Percentiles rank a stretch among this genome's conserved stretches.
phyloP scores from a whole-genome alignment of 2,888 invertebrate genomes.

The Liopterus haemorrhoidalis region DNA sequence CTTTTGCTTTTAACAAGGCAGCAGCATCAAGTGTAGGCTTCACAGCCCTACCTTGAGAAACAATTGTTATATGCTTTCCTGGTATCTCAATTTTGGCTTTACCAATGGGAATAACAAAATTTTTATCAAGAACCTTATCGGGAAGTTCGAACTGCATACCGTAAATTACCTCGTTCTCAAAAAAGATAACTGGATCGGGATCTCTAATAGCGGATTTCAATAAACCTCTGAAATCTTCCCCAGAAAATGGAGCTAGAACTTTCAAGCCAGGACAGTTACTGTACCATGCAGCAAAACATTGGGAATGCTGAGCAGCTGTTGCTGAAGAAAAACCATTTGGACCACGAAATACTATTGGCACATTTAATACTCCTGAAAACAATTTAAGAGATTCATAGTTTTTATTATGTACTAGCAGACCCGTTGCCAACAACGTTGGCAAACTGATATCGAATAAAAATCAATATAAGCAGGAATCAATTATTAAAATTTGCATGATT shows the following conservation, averaged over 20 bases:
- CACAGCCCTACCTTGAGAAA: constrained; percentile 76
- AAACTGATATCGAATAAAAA: too few species aligned
- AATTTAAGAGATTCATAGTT: not conserved
- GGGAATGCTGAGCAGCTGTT: constrained; percentile 61
- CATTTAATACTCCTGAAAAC: constrained; percentile 47
- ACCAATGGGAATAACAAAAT: constrained; percentile 85
- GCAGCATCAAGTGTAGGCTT: constrained; percentile 77
- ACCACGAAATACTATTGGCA: constrained; percentile 62
- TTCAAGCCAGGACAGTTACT: constrained; percentile 59
- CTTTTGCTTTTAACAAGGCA: constrained; percentile 70
- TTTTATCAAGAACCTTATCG: constrained; percentile 72
- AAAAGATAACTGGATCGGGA: constrained; percentile 56
- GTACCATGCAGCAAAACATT: constrained; percentile 62
- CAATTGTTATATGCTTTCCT: constrained; percentile 76
- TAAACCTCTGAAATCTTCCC: constrained; percentile 58
- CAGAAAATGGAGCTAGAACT: constrained; percentile 54
- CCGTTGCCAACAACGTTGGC: too few species aligned
- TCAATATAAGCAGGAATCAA: too few species aligned
- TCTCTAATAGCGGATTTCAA: constrained; percentile 59
- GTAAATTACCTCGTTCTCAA: constrained; percentile 62
- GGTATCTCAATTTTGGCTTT: constrained; percentile 47
- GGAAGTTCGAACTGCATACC: constrained; percentile 59
- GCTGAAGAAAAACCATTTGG: constrained; percentile 60
- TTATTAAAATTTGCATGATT: too few species aligned
- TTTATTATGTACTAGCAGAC: too few species aligned